Base-by-base conservation (phyloP, 2,797 vertebrate species). In the Danio choprae region DNA sequence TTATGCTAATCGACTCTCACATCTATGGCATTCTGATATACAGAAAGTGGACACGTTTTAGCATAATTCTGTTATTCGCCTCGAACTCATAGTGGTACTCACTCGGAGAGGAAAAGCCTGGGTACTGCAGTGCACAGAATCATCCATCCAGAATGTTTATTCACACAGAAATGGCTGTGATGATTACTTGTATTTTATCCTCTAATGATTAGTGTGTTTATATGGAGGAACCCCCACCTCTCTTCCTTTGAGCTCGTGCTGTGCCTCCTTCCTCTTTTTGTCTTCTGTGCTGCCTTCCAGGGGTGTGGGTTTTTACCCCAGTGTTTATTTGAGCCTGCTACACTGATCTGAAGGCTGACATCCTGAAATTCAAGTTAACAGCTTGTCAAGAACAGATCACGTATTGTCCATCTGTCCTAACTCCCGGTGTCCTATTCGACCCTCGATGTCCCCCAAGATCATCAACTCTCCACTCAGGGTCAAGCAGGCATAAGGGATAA, bases 1-100 rank as follows among this genome's bases (percentile, higher is more conserved):
- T 83, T 87, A 84, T 77, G 73, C 81, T 65, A 83, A 84, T 44
- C 22, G 22, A 59, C 29, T 38, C 51, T 68, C 48, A 55, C 79
- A 76, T 70, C 62, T 81, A 77, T 58, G 74, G 83, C 79, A 84
- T 84, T 72, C 65, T 77, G 59, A 83, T 72, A 40, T 51, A 1
- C 69, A 71, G 40, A 60, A 12, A 43, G n/a, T 62, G 65, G 78
- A 64, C 50, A 36, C 36, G 41, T 43, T 74, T 55, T 64, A 58
- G 48, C 46, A 50, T 74, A 59, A 77, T 60, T 64, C 56, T 70
- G 56, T 69, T 84, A 79, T 84, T 81, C 71, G 67, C 67, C 29
- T n/a, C 20, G 58, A 84, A 67, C 79, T 43, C 15, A 36, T 63
- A 69, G 76, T 43, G 40, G 22, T 20, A 56, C 67, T 62, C 13